Percentiles rank a stretch among this genome's conserved stretches.
Conservation (phyloP, 2,888 invertebrate genomes). For the Dexiosoma caninum region DNA sequence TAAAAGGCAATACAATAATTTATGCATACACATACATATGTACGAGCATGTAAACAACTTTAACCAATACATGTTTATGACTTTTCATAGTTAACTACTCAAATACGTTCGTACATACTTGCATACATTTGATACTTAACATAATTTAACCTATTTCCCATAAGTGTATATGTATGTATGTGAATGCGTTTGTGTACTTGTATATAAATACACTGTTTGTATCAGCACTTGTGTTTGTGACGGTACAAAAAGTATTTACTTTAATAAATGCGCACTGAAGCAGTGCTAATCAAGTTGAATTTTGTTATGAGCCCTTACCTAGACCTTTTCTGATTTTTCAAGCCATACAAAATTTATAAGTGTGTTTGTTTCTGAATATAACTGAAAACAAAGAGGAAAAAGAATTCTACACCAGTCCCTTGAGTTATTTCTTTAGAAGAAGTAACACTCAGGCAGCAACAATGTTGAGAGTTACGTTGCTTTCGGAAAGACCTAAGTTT, state of each 20-base stretch:
- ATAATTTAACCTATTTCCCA: neutral
- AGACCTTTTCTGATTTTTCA: slow-evolving; percentile 51
- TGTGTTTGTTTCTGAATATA: no score
- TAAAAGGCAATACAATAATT: neutral
- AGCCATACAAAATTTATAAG: slow-evolving; percentile 10
- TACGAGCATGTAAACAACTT: neutral
- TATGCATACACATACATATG: no score
- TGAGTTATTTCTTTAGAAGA: no score
- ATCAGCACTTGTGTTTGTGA: neutral
- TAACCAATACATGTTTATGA: neutral
- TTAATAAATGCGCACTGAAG: slow-evolving; percentile 73
- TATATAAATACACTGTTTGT: neutral
- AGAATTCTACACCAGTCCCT: slow-evolving; percentile 55
- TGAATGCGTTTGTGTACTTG: neutral
- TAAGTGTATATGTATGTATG: neutral
- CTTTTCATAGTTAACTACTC: no score
- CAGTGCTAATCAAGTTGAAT: slow-evolving; percentile 73
- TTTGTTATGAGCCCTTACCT: slow-evolving; percentile 70
- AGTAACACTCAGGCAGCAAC: no score
- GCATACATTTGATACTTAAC: neutral
- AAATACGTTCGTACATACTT: no score
- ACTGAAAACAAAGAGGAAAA: neutral
- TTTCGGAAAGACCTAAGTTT: no score
- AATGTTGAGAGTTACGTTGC: no score
- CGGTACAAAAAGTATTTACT: neutral